Evolutionary conservation across 2,797 vertebrate genomes (phyloP).

Genomic region (Urocyon cinereoargenteus): DNA sequence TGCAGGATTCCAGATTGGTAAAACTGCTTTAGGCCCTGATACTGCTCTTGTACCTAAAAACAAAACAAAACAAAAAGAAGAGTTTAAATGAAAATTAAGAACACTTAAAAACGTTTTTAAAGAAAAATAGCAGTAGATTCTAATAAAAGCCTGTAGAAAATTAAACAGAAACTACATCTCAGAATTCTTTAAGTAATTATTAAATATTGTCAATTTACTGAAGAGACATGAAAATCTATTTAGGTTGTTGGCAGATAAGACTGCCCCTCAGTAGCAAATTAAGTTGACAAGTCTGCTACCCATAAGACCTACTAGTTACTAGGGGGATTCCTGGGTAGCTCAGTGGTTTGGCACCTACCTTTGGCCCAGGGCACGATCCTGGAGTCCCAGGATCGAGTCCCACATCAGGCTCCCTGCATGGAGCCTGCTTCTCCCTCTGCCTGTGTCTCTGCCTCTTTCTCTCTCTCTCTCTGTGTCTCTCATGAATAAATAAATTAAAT

Average conservation of each 20-base stretch:
- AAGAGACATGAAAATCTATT: neutral
- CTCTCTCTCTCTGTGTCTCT: no score
- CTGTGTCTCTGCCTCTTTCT: no score
- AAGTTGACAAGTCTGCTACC: constrained; percentile 47
- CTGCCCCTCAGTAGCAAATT: neutral
- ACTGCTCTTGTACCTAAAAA: constrained; percentile 89
- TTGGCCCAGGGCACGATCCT: no score
- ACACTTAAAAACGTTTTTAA: neutral
- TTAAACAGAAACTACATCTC: constrained; percentile 56
- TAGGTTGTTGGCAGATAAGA: neutral
- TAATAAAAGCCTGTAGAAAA: neutral
- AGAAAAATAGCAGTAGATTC: constrained; percentile 40
- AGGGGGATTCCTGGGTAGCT: no score
- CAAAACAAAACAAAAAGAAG: neutral
- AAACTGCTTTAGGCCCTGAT: constrained; percentile 87
- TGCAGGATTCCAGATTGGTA: constrained; percentile 84
- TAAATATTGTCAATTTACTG: constrained; percentile 29
- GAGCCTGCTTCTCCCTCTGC: no score
- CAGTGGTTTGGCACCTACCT: no score
- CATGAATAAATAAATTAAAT: no score
- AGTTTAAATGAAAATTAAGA: constrained; percentile 24
- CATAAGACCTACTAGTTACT: neutral
- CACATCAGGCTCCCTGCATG: no score
- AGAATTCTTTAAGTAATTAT: constrained; percentile 22
- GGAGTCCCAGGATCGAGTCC: no score